Evolutionary conservation across 2,888 invertebrate species (phyloP).

Genomic region (Homarus gammarus): DNA sequence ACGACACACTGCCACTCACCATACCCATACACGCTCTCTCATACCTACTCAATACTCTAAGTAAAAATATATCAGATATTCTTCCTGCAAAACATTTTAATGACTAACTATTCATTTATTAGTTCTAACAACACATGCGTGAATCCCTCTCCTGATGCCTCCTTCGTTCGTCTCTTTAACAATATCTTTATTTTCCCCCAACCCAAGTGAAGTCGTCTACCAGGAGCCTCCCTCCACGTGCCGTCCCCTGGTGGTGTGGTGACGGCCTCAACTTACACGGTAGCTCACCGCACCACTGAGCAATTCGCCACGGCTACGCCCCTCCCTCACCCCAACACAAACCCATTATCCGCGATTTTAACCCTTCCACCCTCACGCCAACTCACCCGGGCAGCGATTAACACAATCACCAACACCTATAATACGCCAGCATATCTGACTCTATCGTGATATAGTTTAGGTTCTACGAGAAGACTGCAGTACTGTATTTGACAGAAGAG

Average conservation of each 20-base stretch:
- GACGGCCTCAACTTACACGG: constrained; percentile 22
- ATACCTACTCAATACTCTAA: constrained; percentile 40
- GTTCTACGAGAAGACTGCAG: too few relatives aligned
- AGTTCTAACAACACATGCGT: too few relatives aligned
- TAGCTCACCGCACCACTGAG: constrained; percentile 55
- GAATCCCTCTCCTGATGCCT: background rate
- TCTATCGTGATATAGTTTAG: too few relatives aligned
- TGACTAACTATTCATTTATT: too few relatives aligned
- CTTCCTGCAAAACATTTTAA: too few relatives aligned
- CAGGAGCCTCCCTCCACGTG: background rate
- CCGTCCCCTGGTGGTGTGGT: background rate
- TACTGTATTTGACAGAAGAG: too few relatives aligned
- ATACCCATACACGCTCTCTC: constrained; percentile 9
- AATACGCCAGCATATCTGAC: too few relatives aligned
- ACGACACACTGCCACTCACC: background rate
- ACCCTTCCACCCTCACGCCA: constrained; percentile 10
- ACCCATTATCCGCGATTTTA: constrained; percentile 39
- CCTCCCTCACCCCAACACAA: constrained; percentile 36
- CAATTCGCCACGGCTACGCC: constrained; percentile 62
- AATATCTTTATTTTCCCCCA: background rate
- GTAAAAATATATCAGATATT: too few relatives aligned
- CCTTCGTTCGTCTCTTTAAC: background rate
- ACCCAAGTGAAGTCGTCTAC: too few relatives aligned
- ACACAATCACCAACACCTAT: too few relatives aligned
- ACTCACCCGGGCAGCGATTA: background rate